A percentile compares a stretch with the other conserved stretches of the same genome.
Evolutionary conservation across 2,113 vertebrate genomes (phyloP).

Genomic region (Blennius ocellaris): DNA sequence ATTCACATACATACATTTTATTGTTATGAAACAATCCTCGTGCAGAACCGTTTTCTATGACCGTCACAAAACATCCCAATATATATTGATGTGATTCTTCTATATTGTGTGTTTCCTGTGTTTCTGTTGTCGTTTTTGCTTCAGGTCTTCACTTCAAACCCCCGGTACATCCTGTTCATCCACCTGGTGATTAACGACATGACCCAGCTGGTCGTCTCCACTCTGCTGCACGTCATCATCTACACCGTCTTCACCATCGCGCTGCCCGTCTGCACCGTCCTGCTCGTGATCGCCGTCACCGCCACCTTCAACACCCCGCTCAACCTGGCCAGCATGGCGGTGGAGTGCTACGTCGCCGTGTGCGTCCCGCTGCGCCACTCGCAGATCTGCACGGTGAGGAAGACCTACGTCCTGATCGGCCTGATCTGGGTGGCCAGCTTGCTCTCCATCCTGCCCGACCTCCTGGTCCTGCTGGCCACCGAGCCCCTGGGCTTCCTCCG

Average conservation of each 20-base stretch:
- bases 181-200: constrained; percentile 84
- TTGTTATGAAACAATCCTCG: too few relatives aligned
- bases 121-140: not conserved
- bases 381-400: constrained; percentile 70
- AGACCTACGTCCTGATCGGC: constrained; percentile 61
- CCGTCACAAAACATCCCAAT: too few relatives aligned
- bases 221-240: constrained; percentile 76
- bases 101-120: too few relatives aligned
- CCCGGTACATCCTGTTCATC: constrained; percentile 84
- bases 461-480: constrained; percentile 65
- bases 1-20: too few relatives aligned
- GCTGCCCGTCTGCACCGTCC: constrained; percentile 75
- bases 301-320: constrained; percentile 76
- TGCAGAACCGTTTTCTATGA: too few relatives aligned
- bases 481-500: constrained; percentile 62
- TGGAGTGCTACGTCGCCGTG: constrained; percentile 81
- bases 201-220: constrained; percentile 76
- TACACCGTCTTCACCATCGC: constrained; percentile 78
- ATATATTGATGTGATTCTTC: too few relatives aligned
- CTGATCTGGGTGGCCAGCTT: constrained; percentile 64
- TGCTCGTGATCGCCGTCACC: constrained; percentile 80
- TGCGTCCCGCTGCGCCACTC: constrained; percentile 70
- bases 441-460: constrained; percentile 57
- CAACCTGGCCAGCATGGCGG: constrained; percentile 79
- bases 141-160: constrained; percentile 75